Evolutionary conservation across 1,140 invertebrate species (phyloP).

Genomic region (Colletes latitarsis): DNA sequence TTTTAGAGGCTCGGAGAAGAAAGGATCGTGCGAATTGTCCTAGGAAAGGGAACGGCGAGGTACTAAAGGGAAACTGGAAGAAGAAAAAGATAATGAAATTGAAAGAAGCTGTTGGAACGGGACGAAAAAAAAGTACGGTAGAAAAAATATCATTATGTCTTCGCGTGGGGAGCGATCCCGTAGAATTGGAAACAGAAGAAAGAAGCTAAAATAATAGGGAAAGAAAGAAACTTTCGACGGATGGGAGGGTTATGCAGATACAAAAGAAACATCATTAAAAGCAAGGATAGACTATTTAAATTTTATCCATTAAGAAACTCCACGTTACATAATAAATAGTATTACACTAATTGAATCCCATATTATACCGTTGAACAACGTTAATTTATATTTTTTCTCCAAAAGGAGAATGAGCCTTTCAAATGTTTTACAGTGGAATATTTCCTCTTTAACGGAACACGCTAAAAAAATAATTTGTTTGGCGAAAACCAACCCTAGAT

Average conservation of each 20-base stretch:
- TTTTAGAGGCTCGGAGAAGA: neutral
- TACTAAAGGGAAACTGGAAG: neutral
- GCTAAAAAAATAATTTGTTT: too few species aligned
- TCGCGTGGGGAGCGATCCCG: constrained; percentile 2
- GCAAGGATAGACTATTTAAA: neutral
- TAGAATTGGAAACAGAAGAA: neutral
- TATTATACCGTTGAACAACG: too few species aligned
- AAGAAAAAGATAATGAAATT: neutral
- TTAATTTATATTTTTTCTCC: too few species aligned
- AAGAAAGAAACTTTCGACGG: neutral
- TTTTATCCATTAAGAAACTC: neutral
- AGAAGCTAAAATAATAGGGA: neutral
- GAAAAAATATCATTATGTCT: constrained; percentile 12
- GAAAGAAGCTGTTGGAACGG: neutral
- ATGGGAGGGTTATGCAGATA: neutral
- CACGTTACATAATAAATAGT: too few species aligned
- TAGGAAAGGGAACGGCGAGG: constrained; percentile 6
- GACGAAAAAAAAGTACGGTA: neutral
- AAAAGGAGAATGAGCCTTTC: too few species aligned
- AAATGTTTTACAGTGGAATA: too few species aligned
- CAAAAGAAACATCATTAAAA: neutral
- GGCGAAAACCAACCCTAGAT: too few species aligned
- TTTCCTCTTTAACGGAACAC: too few species aligned
- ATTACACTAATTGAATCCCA: too few species aligned
- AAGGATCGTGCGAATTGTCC: constrained; percentile 28